phyloP scores from a whole-genome alignment of 2,888 invertebrate species.

The Cinara cedri region DNA sequence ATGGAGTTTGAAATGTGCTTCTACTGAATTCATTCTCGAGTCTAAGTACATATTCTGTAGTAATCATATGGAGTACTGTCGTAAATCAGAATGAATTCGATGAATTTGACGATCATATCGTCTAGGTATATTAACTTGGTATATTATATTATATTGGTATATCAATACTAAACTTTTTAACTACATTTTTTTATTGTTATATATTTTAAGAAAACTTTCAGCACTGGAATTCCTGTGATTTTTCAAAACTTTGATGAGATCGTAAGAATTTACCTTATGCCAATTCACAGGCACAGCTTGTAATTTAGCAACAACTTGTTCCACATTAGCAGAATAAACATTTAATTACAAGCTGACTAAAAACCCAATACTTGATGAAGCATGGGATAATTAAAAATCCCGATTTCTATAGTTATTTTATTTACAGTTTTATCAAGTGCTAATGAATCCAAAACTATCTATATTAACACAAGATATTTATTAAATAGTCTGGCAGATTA shows the following conservation, averaged over 20 bases:
- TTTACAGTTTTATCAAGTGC: constrained; percentile 1
- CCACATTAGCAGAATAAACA: constrained; percentile 2
- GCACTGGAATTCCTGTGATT: not conserved
- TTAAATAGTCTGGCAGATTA: not conserved
- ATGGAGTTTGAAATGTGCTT: constrained; percentile 10
- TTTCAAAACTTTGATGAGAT: constrained; percentile 19
- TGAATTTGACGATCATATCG: not conserved
- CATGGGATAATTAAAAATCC: not conserved
- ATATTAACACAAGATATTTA: not conserved
- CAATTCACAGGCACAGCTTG: constrained; percentile 5
- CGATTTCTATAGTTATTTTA: constrained; percentile 2
- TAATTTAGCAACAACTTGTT: not conserved
- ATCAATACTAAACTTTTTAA: not conserved
- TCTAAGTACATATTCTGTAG: constrained; percentile 6
- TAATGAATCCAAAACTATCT: not conserved
- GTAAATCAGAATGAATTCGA: not conserved
- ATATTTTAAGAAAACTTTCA: not conserved
- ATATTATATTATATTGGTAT: no score
- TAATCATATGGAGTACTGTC: not conserved
- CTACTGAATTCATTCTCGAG: no score
- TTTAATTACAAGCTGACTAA: constrained; percentile 8
- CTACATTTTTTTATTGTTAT: constrained; percentile 12
- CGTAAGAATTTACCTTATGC: constrained; percentile 10
- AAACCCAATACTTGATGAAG: constrained; percentile 4
- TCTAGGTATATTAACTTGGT: not conserved